Evolutionary conservation across 2,113 vertebrate genomes (phyloP).

Genomic region (Neotoma lepida): DNA sequence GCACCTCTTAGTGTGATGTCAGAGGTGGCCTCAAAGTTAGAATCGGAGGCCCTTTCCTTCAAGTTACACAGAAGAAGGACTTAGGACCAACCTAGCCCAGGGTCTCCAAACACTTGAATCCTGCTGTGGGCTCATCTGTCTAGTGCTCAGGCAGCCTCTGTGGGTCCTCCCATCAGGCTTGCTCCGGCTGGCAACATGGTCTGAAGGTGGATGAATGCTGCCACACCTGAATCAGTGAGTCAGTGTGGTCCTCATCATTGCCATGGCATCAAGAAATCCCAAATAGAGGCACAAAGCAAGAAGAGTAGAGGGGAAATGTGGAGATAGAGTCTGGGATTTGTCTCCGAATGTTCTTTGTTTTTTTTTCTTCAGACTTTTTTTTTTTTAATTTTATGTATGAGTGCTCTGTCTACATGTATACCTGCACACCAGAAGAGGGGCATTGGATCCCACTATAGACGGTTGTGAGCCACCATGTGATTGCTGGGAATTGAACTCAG

Average conservation of each 20-base stretch:
- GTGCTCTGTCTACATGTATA: too few species aligned
- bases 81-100: not conserved
- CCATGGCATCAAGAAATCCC: not conserved
- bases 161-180: not conserved
- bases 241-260: not conserved
- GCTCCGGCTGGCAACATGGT: not conserved
- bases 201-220: not conserved
- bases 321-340: not conserved
- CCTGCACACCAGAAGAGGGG: too few species aligned
- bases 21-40: not conserved
- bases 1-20: not conserved
- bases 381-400: too few species aligned
- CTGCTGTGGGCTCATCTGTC: not conserved
- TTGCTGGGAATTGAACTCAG: too few species aligned
- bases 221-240: slow-evolving; percentile 45
- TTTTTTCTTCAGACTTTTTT: too few species aligned
- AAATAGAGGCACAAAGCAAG: not conserved
- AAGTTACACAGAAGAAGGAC: not conserved
- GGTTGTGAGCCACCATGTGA: too few species aligned
- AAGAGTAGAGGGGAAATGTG: not conserved
- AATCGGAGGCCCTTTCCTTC: not conserved
- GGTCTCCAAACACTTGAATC: not conserved
- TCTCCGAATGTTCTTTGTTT: not conserved
- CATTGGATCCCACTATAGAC: too few species aligned
- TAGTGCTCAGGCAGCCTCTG: not conserved